Evolutionary conservation across 2,113 vertebrate species (phyloP).

Genomic region (Anoura caudifer): DNA sequence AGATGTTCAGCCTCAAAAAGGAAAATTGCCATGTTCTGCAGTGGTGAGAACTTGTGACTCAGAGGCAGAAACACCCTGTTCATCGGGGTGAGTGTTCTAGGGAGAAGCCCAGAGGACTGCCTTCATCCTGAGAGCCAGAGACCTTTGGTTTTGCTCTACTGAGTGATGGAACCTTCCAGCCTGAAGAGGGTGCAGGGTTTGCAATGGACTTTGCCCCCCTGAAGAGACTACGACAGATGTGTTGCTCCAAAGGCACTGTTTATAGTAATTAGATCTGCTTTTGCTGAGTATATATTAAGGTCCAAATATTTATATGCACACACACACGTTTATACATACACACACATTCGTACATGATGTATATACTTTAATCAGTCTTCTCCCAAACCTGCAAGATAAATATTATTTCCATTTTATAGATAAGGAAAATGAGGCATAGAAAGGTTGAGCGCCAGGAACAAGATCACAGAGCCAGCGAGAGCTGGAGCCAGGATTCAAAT

Average conservation of each 20-base stretch:
- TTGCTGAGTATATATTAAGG: neutral
- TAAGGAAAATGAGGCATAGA: neutral
- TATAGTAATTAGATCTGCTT: neutral
- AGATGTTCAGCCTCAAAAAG: neutral
- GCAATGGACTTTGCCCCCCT: neutral
- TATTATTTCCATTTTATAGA: neutral
- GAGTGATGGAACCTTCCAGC: neutral
- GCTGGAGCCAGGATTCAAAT: neutral
- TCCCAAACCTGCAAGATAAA: neutral
- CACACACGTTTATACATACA: neutral
- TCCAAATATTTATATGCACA: neutral
- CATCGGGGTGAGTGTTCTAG: neutral
- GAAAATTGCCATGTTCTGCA: conserved; percentile 45
- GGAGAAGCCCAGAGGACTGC: neutral
- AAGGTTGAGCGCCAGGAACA: neutral
- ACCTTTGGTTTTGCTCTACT: neutral
- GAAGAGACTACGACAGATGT: neutral
- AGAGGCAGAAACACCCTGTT: conserved; percentile 36
- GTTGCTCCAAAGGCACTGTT: neutral
- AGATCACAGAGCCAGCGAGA: neutral
- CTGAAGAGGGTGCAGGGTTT: neutral
- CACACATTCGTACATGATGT: too few species aligned
- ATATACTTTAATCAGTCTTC: neutral
- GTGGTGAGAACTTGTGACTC: conserved; percentile 48
- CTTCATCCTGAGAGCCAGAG: neutral